These are phyloP conservation scores for Nothoprocta pentlandii DNA, from an alignment of 2,113 vertebrate genomes.

Conservation along the genomic window DNA sequence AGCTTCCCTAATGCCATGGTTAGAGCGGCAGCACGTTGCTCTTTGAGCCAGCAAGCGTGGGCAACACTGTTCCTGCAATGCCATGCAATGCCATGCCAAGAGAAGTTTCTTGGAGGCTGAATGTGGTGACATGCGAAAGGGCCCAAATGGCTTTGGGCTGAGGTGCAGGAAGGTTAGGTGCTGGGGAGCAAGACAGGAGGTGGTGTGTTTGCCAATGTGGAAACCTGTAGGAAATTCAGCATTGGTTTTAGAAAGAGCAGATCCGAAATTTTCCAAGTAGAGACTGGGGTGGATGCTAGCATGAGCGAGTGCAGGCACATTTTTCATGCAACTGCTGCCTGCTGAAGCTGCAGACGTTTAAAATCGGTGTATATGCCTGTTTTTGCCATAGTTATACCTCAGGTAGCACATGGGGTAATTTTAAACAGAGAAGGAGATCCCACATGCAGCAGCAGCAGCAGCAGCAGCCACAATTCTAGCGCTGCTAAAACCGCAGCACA, in stretches of 20 bases:
- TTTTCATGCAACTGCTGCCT: background rate
- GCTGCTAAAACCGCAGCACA: background rate
- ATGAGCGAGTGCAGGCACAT: accelerated
- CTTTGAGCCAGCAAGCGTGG: background rate
- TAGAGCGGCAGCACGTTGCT: accelerated
- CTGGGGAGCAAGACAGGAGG: background rate
- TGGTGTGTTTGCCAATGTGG: background rate
- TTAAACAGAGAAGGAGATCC: background rate
- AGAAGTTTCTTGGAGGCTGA: background rate
- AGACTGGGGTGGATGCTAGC: background rate
- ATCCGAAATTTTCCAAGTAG: background rate
- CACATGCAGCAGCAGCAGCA: background rate
- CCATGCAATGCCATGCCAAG: no score
- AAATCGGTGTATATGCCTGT: background rate
- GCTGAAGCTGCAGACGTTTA: background rate
- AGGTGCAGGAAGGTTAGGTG: no score
- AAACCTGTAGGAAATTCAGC: background rate
- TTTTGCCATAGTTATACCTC: background rate
- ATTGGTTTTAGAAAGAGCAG: background rate
- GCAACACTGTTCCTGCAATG: background rate
- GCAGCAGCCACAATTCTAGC: background rate
- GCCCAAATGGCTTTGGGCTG: background rate
- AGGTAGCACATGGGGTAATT: background rate
- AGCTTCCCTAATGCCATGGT: background rate
- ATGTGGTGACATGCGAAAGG: background rate